Evolutionary conservation across 1,140 invertebrate genomes (phyloP).

Genomic region (Pissodes strobi): DNA sequence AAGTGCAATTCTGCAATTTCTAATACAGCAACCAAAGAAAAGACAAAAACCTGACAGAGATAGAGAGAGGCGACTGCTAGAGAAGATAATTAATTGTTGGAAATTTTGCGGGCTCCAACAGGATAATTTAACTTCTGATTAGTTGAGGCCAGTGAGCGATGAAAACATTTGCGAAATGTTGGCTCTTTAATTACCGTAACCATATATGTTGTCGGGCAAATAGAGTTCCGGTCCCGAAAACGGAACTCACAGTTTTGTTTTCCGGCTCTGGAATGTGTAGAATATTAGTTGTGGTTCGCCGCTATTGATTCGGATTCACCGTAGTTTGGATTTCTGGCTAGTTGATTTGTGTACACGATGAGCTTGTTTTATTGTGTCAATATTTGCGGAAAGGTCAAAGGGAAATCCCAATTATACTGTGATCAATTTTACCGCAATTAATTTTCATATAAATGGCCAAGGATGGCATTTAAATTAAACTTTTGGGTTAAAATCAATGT

Average conservation of each 20-base stretch:
- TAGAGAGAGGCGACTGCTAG: conserved; percentile 9
- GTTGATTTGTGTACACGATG: conserved; percentile 6
- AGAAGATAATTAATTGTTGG: conserved; percentile 14
- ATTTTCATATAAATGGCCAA: too few relatives aligned
- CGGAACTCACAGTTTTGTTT: conserved; percentile 22
- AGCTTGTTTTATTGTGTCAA: background rate
- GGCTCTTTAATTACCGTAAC: conserved; percentile 26
- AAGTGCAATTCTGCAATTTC: too few relatives aligned
- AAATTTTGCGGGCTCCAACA: conserved; percentile 16
- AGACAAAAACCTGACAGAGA: too few relatives aligned
- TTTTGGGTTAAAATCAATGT: too few relatives aligned
- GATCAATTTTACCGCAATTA: too few relatives aligned
- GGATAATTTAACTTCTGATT: conserved; percentile 29
- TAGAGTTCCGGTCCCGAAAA: conserved; percentile 22
- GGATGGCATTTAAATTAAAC: too few relatives aligned
- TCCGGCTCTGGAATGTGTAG: conserved; percentile 20
- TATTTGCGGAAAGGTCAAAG: conserved; percentile 9
- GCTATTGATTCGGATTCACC: conserved; percentile 26
- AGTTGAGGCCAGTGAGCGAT: conserved; percentile 13
- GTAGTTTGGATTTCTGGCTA: conserved; percentile 22
- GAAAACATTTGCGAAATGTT: conserved; percentile 31
- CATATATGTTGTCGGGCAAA: conserved; percentile 22
- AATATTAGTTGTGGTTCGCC: conserved; percentile 26
- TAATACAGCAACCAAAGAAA: too few relatives aligned
- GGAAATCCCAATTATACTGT: background rate